Evolutionary conservation across 2,113 vertebrate species (phyloP).

Genomic region (Pelusios castaneus): DNA sequence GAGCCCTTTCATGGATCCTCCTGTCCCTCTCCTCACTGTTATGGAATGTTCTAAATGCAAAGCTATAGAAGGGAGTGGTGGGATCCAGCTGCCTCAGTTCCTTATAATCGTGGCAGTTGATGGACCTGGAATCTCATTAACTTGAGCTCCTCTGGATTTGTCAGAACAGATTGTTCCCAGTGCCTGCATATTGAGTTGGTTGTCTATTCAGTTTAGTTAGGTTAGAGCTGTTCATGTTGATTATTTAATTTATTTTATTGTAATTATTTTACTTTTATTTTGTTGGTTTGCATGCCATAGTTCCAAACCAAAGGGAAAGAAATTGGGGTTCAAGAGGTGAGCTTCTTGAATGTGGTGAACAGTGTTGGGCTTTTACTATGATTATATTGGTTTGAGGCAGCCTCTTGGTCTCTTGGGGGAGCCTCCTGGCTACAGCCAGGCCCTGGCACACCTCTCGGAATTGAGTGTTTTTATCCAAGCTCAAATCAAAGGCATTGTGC

Average conservation of each 20-base stretch:
- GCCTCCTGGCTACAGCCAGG: neutral
- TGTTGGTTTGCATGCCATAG: neutral
- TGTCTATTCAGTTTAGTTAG: neutral
- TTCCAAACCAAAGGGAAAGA: neutral
- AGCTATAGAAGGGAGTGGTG: neutral
- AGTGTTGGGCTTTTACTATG: neutral
- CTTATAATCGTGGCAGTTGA: neutral
- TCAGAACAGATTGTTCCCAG: neutral
- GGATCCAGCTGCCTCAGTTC: neutral
- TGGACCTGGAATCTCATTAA: neutral
- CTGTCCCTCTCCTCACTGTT: neutral
- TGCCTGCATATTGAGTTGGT: neutral
- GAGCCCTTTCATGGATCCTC: neutral
- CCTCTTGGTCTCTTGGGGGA: neutral
- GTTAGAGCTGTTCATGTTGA: too few relatives aligned
- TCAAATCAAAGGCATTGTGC: neutral
- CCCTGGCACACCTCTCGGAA: neutral
- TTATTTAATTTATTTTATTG: too few relatives aligned
- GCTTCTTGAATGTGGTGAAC: neutral
- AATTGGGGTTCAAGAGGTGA: neutral
- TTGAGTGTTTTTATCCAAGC: neutral
- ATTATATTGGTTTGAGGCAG: neutral
- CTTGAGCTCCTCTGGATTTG: neutral
- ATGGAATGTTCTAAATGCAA: neutral
- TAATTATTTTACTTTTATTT: neutral